These are phyloP conservation scores for Rachycentron canadum DNA, from an alignment of 2,797 vertebrate genomes.

Conservation along the genomic window DNA sequence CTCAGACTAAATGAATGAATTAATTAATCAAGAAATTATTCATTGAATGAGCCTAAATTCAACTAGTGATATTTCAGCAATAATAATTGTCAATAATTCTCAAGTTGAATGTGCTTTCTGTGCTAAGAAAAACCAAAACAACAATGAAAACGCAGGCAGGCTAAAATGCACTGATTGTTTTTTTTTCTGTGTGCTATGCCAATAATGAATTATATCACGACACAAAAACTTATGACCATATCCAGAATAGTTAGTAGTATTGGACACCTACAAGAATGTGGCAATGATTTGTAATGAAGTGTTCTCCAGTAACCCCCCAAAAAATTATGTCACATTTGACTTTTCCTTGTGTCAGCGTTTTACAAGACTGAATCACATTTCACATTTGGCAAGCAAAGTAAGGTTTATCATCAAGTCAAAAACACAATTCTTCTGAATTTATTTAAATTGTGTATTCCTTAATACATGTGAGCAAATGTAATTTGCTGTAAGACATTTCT, in stretches of 20 bases:
- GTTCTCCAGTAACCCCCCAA: too few relatives aligned
- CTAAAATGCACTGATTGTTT: not conserved
- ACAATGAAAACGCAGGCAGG: not conserved
- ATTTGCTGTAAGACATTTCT: not conserved
- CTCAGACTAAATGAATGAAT: not conserved
- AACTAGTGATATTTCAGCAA: too few relatives aligned
- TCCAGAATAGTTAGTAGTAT: not conserved
- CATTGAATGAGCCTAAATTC: not conserved
- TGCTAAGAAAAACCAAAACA: too few relatives aligned
- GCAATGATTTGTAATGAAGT: too few relatives aligned
- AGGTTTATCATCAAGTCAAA: not conserved
- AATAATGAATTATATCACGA: not conserved
- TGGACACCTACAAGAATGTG: too few relatives aligned
- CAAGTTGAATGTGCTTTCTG: not conserved
- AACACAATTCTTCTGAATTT: not conserved
- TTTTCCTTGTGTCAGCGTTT: too few relatives aligned
- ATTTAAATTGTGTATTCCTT: not conserved
- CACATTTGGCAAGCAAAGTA: not conserved
- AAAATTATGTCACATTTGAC: too few relatives aligned
- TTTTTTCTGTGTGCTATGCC: not conserved
- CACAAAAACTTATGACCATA: too few relatives aligned
- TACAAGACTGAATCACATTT: not conserved
- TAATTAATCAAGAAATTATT: not conserved
- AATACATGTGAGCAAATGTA: constrained; percentile 1
- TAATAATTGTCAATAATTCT: too few relatives aligned